These are phyloP conservation scores for Champsocephalus gunnari DNA, from an alignment of 2,797 vertebrate species.

Conservation along the genomic window DNA sequence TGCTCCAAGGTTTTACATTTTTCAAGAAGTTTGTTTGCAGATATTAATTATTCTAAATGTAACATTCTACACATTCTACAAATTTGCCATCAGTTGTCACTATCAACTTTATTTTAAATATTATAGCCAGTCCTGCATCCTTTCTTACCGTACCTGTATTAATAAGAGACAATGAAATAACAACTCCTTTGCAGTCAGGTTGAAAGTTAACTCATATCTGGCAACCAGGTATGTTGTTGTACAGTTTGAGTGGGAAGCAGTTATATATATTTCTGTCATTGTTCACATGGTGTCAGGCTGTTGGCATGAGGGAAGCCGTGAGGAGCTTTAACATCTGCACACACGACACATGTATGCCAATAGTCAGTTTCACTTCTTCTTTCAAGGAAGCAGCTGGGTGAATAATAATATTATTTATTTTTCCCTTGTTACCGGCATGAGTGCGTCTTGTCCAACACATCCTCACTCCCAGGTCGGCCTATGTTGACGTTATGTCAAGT, in stretches of 20 bases:
- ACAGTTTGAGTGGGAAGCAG: slow-evolving; percentile 25
- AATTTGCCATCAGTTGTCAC: not conserved
- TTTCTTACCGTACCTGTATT: not conserved
- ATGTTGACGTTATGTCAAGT: no score
- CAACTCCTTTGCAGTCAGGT: not conserved
- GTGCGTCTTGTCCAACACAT: no score
- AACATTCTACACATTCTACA: not conserved
- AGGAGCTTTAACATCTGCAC: not conserved
- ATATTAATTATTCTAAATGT: not conserved
- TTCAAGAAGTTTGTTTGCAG: no score
- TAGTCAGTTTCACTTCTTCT: not conserved
- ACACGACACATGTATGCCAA: not conserved
- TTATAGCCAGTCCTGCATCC: not conserved
- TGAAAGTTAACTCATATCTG: slow-evolving; percentile 25
- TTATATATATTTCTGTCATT: not conserved
- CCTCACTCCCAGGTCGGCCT: no score
- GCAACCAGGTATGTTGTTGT: not conserved
- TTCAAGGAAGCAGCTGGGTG: not conserved
- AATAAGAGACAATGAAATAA: not conserved
- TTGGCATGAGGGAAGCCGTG: not conserved
- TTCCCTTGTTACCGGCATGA: not conserved
- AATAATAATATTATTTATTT: not conserved
- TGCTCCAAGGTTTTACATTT: not conserved
- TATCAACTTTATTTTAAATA: not conserved
- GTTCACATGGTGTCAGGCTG: not conserved